These are phyloP conservation scores for Baccha elongata DNA, from an alignment of 2,888 invertebrate species.

Conservation along the genomic window DNA sequence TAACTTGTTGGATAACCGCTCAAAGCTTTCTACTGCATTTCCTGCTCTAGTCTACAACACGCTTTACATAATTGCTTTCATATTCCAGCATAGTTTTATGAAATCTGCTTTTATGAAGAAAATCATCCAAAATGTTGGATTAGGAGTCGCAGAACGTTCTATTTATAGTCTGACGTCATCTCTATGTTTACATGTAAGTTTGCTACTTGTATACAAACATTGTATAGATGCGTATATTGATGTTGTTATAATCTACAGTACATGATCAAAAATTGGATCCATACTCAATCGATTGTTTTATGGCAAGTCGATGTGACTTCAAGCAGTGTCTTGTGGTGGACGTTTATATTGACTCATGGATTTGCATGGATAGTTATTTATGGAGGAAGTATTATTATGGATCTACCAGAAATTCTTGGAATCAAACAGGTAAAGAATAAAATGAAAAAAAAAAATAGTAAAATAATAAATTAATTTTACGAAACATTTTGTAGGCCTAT, in stretches of 20 bases:
- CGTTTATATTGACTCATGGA: slow-evolving; percentile 83
- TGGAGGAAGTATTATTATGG: slow-evolving; percentile 85
- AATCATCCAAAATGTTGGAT: slow-evolving; percentile 80
- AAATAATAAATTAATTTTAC: neutral
- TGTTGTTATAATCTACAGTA: slow-evolving; percentile 79
- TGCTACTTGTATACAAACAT: neutral
- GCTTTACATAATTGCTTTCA: slow-evolving; percentile 83
- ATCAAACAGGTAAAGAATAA: slow-evolving; percentile 83
- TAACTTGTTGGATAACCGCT: slow-evolving; percentile 80
- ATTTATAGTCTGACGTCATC: slow-evolving; percentile 83
- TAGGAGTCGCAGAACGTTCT: slow-evolving; percentile 82
- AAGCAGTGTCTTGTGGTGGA: slow-evolving; percentile 82
- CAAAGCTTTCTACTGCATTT: slow-evolving; percentile 80
- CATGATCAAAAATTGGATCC: slow-evolving; percentile 83
- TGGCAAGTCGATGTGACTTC: slow-evolving; percentile 84
- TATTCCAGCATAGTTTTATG: slow-evolving; percentile 85
- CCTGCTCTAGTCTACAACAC: slow-evolving; percentile 82
- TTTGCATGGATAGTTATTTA: slow-evolving; percentile 85
- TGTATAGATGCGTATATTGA: slow-evolving; percentile 8
- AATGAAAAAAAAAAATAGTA: neutral
- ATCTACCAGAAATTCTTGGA: slow-evolving; percentile 85
- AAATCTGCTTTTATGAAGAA: slow-evolving; percentile 83
- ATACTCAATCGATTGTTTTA: slow-evolving; percentile 82
- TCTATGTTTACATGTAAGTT: slow-evolving; percentile 82
- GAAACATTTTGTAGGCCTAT: slow-evolving; percentile 81